Base-by-base conservation (phyloP, 2,888 invertebrate genomes). In the Drosophila melanosoma region DNA sequence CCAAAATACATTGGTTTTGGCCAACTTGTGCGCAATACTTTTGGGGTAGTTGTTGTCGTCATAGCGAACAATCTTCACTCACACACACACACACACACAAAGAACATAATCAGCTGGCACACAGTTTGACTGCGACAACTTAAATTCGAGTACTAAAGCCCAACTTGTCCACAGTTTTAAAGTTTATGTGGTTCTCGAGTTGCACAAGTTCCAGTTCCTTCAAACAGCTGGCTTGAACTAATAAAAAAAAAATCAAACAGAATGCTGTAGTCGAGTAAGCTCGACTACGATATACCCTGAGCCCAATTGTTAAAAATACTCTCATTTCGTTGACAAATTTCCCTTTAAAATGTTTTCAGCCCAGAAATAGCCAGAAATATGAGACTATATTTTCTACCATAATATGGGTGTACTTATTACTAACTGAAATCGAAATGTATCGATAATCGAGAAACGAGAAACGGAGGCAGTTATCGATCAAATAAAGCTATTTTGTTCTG, bases 41-140 rank as follows among this genome's bases (percentile, higher is more conserved):
- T 45, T 23, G 20, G 74, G 74, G 66, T 57, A 33, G 32, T n/a
- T 33, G 38, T 38, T 42, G 74, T 75, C 42, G 75, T 56, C 74
- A 79, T 74, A 48, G 57, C 26, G 15, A 40, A 49, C 20, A 20
- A 35, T 52, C 36, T 12, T 26, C 52, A 29, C 11, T 40, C 60
- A 40, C 56, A 11, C 45, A 38, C 57, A 57, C 36, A 15, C 32
- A 20, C 20, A 52, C 45, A 58, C 40, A 40, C 42, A 32, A 12
- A 23, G 20, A 35, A 11, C 54, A 49, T 38, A 5, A 65, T 38
- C 51, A 65, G 48, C 36, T 49, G 32, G 36, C 38, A 26, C 32
- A 52, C 12, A 54, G 36, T 20, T 58, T 35, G 56, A 38, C 38
- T 40, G 57, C 40, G 38, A 56, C 40, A 32, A 32, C 20, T 57